These are phyloP conservation scores for Calyptomena viridis DNA, from an alignment of 2,113 vertebrate genomes.

Conservation along the genomic window DNA sequence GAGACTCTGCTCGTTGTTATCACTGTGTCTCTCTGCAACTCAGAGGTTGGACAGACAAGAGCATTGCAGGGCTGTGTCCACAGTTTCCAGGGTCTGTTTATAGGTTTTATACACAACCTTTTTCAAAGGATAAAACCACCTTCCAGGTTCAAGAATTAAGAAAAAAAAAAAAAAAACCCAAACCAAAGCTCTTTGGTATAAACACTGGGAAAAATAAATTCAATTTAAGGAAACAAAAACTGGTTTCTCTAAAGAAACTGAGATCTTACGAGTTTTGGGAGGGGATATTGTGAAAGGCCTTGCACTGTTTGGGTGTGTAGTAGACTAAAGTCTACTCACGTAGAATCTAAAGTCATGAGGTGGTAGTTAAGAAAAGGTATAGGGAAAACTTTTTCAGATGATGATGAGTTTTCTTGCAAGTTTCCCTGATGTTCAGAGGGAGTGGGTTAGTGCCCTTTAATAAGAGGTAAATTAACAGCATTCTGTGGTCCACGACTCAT, in stretches of 20 bases:
- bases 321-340: not conserved
- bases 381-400: not conserved
- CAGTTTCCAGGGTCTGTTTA: not conserved
- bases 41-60: not conserved
- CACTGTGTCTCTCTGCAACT: not conserved
- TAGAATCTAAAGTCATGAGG: not conserved
- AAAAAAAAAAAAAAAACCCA: no score
- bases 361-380: not conserved
- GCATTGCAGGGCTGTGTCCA: not conserved
- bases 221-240: not conserved
- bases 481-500: not conserved
- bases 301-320: not conserved
- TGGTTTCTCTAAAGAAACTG: not conserved
- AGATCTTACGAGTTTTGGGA: not conserved
- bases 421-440: not conserved
- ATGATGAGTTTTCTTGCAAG: not conserved
- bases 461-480: not conserved
- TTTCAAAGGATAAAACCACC: not conserved
- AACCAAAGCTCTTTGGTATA: not conserved
- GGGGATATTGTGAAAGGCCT: not conserved
- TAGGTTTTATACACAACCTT: not conserved
- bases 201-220: not conserved
- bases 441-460: not conserved
- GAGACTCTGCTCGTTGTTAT: no score
- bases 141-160: not conserved